Base-by-base conservation (phyloP, 2,888 invertebrate genomes). In the Epirrhoe tristata region DNA sequence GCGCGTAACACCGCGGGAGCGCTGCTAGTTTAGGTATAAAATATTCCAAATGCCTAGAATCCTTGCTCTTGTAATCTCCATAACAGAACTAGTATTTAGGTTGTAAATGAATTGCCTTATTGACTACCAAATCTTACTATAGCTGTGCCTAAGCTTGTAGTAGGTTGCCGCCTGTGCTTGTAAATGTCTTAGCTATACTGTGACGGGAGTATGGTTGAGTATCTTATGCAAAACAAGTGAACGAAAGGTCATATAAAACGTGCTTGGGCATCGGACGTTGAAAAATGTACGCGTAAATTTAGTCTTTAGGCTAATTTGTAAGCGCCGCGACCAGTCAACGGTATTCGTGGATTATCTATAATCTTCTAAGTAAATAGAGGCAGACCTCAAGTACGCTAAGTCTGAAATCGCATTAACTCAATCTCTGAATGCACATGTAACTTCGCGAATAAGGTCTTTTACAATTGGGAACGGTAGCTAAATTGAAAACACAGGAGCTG, bases 391-490 rank as follows among this genome's bases (percentile, higher is more conserved):
- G 81, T 84, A 83, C 76, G 79, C 48, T 48, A 6, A 14, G 81
- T 81, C 79, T 75, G 72, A 83, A 87, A 85, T 84, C 80, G 79
- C 83, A 85, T 85, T 87, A 84, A 81, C 81, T 83, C 81, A 86
- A 85, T 85, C 85, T 85, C 80, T 81, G 77, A 78, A 77, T 77
- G 78, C 80, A 84, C 84, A 84, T 77, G 80, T 77, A 76, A 80
- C 79, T 81, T 84, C 81, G 72, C 83, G 86, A 87, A 88, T 88
- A 87, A 86, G 63, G 58, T 59, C 24, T 63, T 64, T 67, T 65
- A 67, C 69, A 63, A 69, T 69, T 53, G 43, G 58, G 58, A 55
- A 50, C 63, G 62, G 63, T 66, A 58, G 68, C 58, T 48, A 10
- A 48, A 32, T 52, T 46, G n/a, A 10, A 63, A 63, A 64, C 59